These are phyloP conservation scores for Triplophysa rosa DNA, from an alignment of 2,113 vertebrate genomes.

Conservation along the genomic window DNA sequence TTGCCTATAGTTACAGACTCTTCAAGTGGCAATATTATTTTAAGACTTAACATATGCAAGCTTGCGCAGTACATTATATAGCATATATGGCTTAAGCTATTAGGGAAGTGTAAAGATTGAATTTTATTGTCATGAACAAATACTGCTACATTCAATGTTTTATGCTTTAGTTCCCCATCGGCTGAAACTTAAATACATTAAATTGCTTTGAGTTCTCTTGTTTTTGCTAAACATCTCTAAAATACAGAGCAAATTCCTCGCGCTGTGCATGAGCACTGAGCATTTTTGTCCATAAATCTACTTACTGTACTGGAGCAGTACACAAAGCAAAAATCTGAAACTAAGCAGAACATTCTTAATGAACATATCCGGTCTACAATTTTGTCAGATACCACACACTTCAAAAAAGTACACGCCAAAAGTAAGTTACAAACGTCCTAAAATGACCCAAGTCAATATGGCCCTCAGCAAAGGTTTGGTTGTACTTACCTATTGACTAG, in stretches of 20 bases:
- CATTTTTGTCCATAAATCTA: not conserved
- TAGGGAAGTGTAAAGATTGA: no score
- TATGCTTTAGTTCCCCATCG: no score
- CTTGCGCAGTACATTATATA: no score
- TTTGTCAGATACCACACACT: not conserved
- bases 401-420: not conserved
- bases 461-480: not conserved
- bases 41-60: no score
- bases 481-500: slow-evolving; percentile 38
- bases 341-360: not conserved
- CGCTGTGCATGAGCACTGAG: not conserved
- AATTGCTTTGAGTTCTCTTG: no score
- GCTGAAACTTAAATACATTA: no score
- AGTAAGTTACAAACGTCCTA: not conserved
- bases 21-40: not conserved
- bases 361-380: not conserved
- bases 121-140: no score
- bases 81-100: no score
- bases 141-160: no score
- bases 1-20: not conserved
- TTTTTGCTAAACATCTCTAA: no score
- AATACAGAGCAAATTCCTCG: no score
- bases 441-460: not conserved
- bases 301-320: not conserved
- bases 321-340: not conserved